Base-by-base conservation (phyloP, 2,113 vertebrate genomes). In the Chloebia gouldiae region DNA sequence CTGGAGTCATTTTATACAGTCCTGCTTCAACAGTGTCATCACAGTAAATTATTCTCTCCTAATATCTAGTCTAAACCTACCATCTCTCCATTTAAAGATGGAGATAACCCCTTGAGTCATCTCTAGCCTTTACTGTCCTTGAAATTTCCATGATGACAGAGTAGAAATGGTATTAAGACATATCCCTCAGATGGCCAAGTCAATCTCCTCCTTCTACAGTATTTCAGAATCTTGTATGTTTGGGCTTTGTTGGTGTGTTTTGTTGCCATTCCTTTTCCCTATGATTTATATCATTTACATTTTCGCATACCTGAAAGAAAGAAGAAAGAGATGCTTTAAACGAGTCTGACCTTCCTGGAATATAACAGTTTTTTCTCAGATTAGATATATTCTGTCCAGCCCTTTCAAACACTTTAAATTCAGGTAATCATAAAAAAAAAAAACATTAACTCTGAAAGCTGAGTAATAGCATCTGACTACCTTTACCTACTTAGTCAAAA, bases 151-250 rank as follows among this genome's bases (percentile, higher is more conserved):
- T 68, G 10, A n/a, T 2, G 3, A 44, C n/a, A 12, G 24, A 73
- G 24, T 54, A 77, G 15, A 65, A 68, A 57, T 27, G 15, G 2
- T 31, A 54, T 7, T 51, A 42, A 28, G 5, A 7, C 0, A 0
- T 57, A 3, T 27, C 33, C 75, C 49, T 82, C 23, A 64, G 33
- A 69, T 31, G 3, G 42, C 8, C 19, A 85, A 81, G 6, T 8
- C 37, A 69, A 16, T 7, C 10, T 42, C 7, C 13, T 49, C 6
- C 18, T 50, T 86, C 25, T 2, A 13, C n/a, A 10, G 6, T 56
- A 28, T 28, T 63, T 81, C 40, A 81, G 45, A 86, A 40, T 47
- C 33, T 59, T 59, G 8, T 25, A 37, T 1, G 6, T 69, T 35
- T 76, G 24, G 28, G 9, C 3, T 8, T 47, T 75, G 42, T 21